Evolutionary conservation across 1,140 invertebrate species (phyloP).

Genomic region (Drosophila dunni): DNA sequence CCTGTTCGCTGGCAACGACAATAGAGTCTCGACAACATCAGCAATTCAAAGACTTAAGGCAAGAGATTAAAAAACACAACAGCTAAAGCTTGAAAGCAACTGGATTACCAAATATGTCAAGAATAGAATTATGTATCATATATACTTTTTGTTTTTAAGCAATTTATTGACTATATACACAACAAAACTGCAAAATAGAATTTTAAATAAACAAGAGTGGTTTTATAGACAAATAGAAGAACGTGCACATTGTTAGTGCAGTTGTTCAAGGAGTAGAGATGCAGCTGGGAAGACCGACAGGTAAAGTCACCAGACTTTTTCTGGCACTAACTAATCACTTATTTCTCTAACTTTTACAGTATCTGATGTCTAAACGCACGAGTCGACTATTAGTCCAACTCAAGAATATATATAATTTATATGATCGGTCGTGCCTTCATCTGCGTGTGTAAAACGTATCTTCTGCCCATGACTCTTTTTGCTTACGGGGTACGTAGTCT

Average conservation of each 20-base stretch:
- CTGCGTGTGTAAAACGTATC: no score
- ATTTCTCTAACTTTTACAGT: no score
- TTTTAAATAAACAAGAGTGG: conserved; percentile 5
- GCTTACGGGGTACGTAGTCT: no score
- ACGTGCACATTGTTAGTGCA: not conserved
- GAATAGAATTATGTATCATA: conserved; percentile 2
- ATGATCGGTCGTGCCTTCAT: no score
- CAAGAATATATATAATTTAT: no score
- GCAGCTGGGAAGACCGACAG: not conserved
- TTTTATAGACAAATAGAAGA: conserved; percentile 19
- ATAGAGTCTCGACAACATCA: conserved; percentile 23
- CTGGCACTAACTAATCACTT: no score
- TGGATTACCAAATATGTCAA: not conserved
- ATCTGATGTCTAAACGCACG: no score
- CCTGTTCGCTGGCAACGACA: conserved; percentile 31
- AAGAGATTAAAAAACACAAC: conserved; percentile 14
- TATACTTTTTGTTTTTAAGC: not conserved
- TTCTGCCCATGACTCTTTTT: no score
- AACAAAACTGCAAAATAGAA: conserved; percentile 14
- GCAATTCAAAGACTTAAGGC: conserved; percentile 11
- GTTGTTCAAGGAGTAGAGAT: conserved; percentile 29
- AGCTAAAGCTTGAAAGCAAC: conserved; percentile 6
- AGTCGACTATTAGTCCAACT: no score
- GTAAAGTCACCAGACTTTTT: no score
- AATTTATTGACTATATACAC: conserved; percentile 17